Conservation (phyloP, 2,888 invertebrate species). For the Uloborus plumipes region DNA sequence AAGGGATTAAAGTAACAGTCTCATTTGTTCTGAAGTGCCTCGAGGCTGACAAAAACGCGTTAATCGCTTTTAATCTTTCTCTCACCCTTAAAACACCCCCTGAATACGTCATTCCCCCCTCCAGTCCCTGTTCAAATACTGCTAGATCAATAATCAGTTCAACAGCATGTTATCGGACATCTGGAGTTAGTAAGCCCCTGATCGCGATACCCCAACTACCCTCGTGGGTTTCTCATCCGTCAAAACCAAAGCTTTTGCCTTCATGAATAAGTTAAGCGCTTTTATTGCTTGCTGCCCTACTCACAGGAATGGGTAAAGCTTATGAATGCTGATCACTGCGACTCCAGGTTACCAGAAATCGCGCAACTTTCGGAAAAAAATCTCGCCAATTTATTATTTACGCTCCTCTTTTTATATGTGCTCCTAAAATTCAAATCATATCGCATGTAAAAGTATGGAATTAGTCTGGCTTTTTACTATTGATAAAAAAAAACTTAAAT, state of each 20-base stretch:
- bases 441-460: too few species aligned
- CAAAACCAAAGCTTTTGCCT: constrained; percentile 36
- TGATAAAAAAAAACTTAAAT: too few species aligned
- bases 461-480: too few species aligned
- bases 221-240: constrained; percentile 24
- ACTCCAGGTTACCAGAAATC: too few species aligned
- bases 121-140: background rate
- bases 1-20: constrained; percentile 39
- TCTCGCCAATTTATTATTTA: too few species aligned
- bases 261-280: constrained; percentile 48
- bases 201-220: constrained; percentile 21
- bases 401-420: too few species aligned
- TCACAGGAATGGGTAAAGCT: constrained; percentile 6
- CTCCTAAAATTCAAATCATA: too few species aligned
- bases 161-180: constrained; percentile 37
- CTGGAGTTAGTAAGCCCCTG: constrained; percentile 12
- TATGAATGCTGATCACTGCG: constrained; percentile 26
- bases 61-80: constrained; percentile 47
- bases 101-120: background rate
- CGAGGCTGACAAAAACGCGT: constrained; percentile 17
- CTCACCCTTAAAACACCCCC: background rate
- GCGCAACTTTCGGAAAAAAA: too few species aligned
- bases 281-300: constrained; percentile 17
- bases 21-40: constrained; percentile 45
- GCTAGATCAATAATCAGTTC: constrained; percentile 47